phyloP scores from a whole-genome alignment of 2,888 invertebrate genomes.

The Andrena marginata region DNA sequence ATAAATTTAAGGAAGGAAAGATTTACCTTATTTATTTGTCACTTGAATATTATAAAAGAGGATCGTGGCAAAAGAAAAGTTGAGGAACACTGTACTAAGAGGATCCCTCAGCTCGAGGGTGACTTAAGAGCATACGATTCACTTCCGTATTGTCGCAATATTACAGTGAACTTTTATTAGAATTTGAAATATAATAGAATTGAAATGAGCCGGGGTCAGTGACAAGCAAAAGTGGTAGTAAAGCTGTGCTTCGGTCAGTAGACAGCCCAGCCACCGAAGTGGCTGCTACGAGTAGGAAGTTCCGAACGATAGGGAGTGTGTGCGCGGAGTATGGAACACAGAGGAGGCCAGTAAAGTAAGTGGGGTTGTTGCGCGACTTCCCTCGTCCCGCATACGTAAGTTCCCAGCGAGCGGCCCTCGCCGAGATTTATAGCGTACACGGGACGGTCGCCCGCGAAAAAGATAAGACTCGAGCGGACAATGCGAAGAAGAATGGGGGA shows the following conservation, averaged over 20 bases:
- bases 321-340: background rate
- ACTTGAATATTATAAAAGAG: too few relatives aligned
- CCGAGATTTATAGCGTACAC: slow-evolving; percentile 71
- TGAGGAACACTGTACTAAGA: too few relatives aligned
- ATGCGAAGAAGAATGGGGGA: slow-evolving; percentile 46
- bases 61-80: too few relatives aligned
- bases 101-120: too few relatives aligned
- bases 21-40: too few relatives aligned
- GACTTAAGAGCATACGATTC: too few relatives aligned
- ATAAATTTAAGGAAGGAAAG: too few relatives aligned
- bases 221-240: background rate
- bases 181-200: background rate
- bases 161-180: too few relatives aligned
- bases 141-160: too few relatives aligned
- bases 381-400: slow-evolving; percentile 76
- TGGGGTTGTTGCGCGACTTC: slow-evolving; percentile 55
- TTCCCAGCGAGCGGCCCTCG: slow-evolving; percentile 46
- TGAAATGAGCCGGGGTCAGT: background rate
- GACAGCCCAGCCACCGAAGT: slow-evolving; percentile 32
- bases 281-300: slow-evolving; percentile 13
- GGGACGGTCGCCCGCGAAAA: slow-evolving; percentile 28
- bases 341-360: slow-evolving; percentile 4
- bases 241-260: background rate
- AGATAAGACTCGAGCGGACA: slow-evolving; percentile 64
- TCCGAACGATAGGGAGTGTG: slow-evolving; percentile 35